Base-by-base conservation (phyloP, 2,888 invertebrate genomes). In the Cylloceria caligata region DNA sequence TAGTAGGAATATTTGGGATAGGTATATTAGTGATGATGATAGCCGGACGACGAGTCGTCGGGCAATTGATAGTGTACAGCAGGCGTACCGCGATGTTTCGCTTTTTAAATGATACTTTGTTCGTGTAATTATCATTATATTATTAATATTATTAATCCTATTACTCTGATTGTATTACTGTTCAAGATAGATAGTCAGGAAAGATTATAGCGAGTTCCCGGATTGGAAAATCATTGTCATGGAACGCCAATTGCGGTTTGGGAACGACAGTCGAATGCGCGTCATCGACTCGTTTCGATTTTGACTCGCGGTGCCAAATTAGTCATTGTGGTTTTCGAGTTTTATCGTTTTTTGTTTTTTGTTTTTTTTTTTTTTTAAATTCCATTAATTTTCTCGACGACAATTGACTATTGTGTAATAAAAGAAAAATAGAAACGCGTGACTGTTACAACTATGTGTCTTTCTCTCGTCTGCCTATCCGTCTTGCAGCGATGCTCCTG, bases 11-110 rank as follows among this genome's bases (percentile, higher is more conserved):
- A 83, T 83, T 80, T 78, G 60, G 75, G 82, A 86, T 84, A 87
- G 82, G 81, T 87, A 83, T 87, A 85, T 76, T 85, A 85, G 83
- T 85, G 84, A 87, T 88, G 85, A 85, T 83, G 82, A 82, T 84
- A 67, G 80, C 78, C 85, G 81, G 45, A 77, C 80, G 85, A 87
- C 80, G 80, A 80, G 62, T 21, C 16, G 62, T 74, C 57, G 69
- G 52, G 24, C 74, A 55, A 80, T 34, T 85, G 83, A 76, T 78
- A 83, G 80, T 85, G 86, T 89, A 87, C 86, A 88, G 68, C 72
- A 57, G 86, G 83, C 78, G 83, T 85, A 83, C 77, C 85, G 81
- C 84, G 83, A 85, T 83, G 80, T 85, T 85, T 82, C 84, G 84
- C 86, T 83, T 83, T n/a, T 84, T 86, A 69, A 73, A 73, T 64